These are phyloP conservation scores for Hystrix brachyura DNA, from an alignment of 2,113 vertebrate species.

Conservation along the genomic window DNA sequence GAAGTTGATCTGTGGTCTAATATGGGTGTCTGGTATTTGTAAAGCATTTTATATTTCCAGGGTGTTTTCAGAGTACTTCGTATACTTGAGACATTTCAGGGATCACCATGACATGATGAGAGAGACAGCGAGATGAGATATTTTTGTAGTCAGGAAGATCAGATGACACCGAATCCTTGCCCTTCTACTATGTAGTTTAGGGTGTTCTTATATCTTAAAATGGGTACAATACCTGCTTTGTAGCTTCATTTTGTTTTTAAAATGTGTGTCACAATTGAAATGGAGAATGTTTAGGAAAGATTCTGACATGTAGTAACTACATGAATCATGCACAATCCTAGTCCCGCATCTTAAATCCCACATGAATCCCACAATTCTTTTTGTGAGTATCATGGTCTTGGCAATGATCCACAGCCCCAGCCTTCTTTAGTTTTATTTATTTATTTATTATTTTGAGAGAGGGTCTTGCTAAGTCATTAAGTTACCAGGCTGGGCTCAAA, in stretches of 20 bases:
- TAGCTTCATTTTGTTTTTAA: not conserved
- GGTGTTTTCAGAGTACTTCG: not conserved
- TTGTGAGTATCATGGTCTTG: not conserved
- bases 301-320: fast-evolving
- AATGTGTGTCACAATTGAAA: not conserved
- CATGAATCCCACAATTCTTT: not conserved
- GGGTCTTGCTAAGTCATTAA: not conserved
- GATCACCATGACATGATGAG: not conserved
- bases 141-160: not conserved
- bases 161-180: not conserved
- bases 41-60: not conserved
- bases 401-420: not conserved
- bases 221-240: not conserved
- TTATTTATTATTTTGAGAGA: not conserved
- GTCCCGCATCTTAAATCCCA: too few relatives aligned
- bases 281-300: not conserved
- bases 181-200: not conserved
- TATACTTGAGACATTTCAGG: not conserved
- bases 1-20: slow-evolving; percentile 31
- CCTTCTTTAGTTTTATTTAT: not conserved
- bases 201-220: not conserved
- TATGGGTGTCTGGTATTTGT: not conserved
- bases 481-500: not conserved
- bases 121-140: not conserved
- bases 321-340: not conserved